Conservation (phyloP, 2,113 vertebrate genomes). For the Cynopterus brachyotis region DNA sequence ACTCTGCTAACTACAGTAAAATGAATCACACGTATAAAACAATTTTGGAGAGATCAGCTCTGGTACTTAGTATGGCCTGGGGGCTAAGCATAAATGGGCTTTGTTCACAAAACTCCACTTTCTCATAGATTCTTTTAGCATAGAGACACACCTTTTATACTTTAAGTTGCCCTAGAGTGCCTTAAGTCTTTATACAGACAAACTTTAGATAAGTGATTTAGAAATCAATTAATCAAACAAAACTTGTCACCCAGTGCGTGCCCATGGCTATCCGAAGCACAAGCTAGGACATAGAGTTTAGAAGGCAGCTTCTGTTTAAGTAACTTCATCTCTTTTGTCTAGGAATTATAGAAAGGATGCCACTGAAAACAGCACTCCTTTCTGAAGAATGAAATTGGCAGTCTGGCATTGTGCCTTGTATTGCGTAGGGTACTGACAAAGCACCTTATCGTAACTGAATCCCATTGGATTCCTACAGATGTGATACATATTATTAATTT, state of each 20-base stretch:
- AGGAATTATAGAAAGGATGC: background rate
- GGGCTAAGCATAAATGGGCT: background rate
- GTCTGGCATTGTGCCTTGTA: background rate
- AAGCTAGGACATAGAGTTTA: slow-evolving; percentile 14
- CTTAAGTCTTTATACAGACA: slow-evolving; percentile 15
- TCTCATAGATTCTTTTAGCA: background rate
- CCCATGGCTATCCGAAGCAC: background rate
- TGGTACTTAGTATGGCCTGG: background rate
- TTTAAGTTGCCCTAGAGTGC: background rate
- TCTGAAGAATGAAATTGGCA: background rate
- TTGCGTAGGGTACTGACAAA: background rate
- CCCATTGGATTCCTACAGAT: background rate
- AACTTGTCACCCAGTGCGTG: background rate
- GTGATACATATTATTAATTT: background rate
- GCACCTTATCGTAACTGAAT: background rate
- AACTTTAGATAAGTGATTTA: background rate
- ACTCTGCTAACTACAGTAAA: background rate
- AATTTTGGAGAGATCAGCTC: background rate
- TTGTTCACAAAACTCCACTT: background rate
- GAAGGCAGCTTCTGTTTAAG: background rate
- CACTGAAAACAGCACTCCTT: background rate
- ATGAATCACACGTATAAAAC: background rate
- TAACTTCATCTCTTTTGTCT: background rate
- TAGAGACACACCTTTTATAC: background rate
- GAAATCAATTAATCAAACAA: slow-evolving; percentile 39